phyloP scores from a whole-genome alignment of 2,797 vertebrate genomes.

The Pseudomugil tenellus region DNA sequence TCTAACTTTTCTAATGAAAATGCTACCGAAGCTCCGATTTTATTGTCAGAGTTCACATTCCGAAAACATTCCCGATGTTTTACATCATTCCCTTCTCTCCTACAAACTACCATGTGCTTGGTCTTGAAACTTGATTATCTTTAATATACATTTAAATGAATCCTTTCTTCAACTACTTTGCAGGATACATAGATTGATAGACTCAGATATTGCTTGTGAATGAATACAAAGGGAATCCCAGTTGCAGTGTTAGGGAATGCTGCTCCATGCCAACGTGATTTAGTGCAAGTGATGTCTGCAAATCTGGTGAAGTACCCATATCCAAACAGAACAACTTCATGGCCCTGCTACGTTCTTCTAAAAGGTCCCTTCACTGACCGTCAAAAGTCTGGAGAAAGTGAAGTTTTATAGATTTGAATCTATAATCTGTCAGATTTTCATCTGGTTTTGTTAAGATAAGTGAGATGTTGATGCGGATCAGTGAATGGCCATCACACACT shows the following conservation, averaged over 20 bases:
- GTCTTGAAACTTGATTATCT: slow-evolving; percentile 58
- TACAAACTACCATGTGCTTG: slow-evolving; percentile 36
- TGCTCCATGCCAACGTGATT: slow-evolving; percentile 45
- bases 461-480: not conserved
- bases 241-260: slow-evolving; percentile 40
- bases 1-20: slow-evolving; percentile 76
- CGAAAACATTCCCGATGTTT: slow-evolving; percentile 28
- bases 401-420: slow-evolving; percentile 5
- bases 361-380: slow-evolving; percentile 7
- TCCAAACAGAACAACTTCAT: slow-evolving; percentile 32
- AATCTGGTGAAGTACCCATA: slow-evolving; percentile 36
- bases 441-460: not conserved
- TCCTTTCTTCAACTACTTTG: slow-evolving; percentile 35
- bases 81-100: not conserved
- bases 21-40: slow-evolving; percentile 68
- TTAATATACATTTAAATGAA: slow-evolving; percentile 36
- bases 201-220: slow-evolving; percentile 77
- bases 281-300: slow-evolving; percentile 76
- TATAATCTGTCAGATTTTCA: slow-evolving; percentile 14
- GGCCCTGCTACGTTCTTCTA: slow-evolving; percentile 25
- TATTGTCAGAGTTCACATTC: slow-evolving; percentile 44
- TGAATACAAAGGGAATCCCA: slow-evolving; percentile 61
- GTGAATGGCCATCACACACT: not conserved
- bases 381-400: not conserved
- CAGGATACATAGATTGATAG: slow-evolving; percentile 55